A percentile compares a stretch with the other conserved stretches of the same genome.
Conservation (phyloP, 1,140 invertebrate genomes). For the Pollicipes pollicipes region DNA sequence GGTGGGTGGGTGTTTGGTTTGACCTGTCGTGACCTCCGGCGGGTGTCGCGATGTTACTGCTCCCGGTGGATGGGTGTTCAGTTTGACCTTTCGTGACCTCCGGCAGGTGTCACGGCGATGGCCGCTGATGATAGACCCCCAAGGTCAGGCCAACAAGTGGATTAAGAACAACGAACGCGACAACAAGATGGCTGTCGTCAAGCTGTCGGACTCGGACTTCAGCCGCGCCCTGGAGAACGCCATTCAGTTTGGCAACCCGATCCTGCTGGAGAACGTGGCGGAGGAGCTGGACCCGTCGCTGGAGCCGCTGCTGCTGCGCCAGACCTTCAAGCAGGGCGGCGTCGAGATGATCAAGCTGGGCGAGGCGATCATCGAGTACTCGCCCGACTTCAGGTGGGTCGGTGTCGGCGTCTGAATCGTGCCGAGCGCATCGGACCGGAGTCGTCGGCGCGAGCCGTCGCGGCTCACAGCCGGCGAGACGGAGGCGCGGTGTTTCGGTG, state of each 20-base stretch:
- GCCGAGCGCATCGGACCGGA: too few species aligned
- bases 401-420: too few species aligned
- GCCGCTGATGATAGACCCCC: constrained; percentile 68
- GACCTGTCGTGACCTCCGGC: too few species aligned
- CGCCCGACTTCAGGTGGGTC: constrained; percentile 47
- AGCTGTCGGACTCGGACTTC: constrained; percentile 31
- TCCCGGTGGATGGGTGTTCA: too few species aligned
- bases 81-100: too few species aligned
- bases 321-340: constrained; percentile 36
- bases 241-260: constrained; percentile 35
- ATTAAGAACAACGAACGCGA: constrained; percentile 58
- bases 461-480: too few species aligned
- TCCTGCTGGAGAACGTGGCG: constrained; percentile 28
- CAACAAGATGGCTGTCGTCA: constrained; percentile 31
- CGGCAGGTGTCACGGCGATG: constrained; percentile 46
- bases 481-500: too few species aligned
- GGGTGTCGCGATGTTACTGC: too few species aligned
- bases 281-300: constrained; percentile 35
- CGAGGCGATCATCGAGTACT: constrained; percentile 52
- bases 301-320: constrained; percentile 33
- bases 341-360: constrained; percentile 33
- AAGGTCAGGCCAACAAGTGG: constrained; percentile 69
- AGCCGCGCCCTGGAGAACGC: constrained; percentile 33
- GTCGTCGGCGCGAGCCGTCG: too few species aligned
- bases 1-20: too few species aligned